Evolutionary conservation across 1,140 invertebrate species (phyloP).

Genomic region (Popillia japonica): DNA sequence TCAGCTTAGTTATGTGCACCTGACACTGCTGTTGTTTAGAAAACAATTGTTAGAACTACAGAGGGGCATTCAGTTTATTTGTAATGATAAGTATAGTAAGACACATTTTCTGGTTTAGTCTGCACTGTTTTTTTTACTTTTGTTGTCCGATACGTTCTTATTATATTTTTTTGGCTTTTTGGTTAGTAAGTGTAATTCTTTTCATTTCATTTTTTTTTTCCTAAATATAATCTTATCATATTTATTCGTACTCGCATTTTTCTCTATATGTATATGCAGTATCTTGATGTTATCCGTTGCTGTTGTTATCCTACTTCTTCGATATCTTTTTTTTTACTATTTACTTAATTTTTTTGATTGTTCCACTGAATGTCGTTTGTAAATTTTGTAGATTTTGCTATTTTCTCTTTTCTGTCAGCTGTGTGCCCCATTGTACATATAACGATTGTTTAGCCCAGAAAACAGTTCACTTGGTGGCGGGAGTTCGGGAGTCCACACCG

Average conservation of each 20-base stretch:
- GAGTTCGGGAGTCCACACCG: constrained; percentile 65
- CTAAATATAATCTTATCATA: not conserved
- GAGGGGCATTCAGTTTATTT: constrained; percentile 50
- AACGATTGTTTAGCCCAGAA: constrained; percentile 66
- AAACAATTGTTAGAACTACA: constrained; percentile 59
- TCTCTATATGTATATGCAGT: constrained; percentile 33
- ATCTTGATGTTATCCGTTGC: constrained; percentile 35
- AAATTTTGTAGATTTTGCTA: constrained; percentile 41
- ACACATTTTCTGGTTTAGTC: constrained; percentile 64
- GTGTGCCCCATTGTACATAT: constrained; percentile 57
- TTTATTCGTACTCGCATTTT: constrained; percentile 9
- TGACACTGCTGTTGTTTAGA: constrained; percentile 57
- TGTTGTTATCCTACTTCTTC: constrained; percentile 33
- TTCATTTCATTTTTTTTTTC: constrained; percentile 40
- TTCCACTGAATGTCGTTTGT: constrained; percentile 42
- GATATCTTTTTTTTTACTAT: not conserved
- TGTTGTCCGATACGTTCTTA: constrained; percentile 10
- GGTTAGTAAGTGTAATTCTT: constrained; percentile 42
- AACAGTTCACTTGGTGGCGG: constrained; percentile 67
- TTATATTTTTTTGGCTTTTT: constrained; percentile 44
- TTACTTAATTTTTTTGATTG: constrained; percentile 38
- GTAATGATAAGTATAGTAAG: constrained; percentile 48
- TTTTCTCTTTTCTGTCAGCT: constrained; percentile 40
- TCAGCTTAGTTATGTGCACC: constrained; percentile 57
- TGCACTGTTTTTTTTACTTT: constrained; percentile 38